Evolutionary conservation across 2,797 vertebrate genomes (phyloP), one percentile per base, ranked within the genome.

Genomic region (Poecilia wingei): DNA sequence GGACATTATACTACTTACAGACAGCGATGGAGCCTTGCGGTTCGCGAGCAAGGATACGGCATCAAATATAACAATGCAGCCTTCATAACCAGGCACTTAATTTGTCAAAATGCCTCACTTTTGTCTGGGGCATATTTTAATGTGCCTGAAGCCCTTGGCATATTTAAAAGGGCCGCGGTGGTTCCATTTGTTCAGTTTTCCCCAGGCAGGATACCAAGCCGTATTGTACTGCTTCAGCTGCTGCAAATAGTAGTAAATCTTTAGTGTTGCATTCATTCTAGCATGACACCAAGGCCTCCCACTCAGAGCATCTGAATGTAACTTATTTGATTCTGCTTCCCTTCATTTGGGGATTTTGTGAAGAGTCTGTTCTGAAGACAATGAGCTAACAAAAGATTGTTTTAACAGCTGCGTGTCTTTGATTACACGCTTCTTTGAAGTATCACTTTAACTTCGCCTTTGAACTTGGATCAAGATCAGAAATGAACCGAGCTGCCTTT

Each of bases 321-420:
- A 94, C 94, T 93, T 94, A 94, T 95, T 95, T 93, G 90, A 94
- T 93, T 94, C 89, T 86, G 92, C 93, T 94, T 94, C 91, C 94
- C 91, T 91, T 92, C 86, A 93, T 95, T 95, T 92, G 93, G 89
- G 92, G 92, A 96, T 97, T 97, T 95, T 95, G 96, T 96, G 96
- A 97, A 97, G 96, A 97, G 97, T 96, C 96, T 94, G 95, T 95
- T 96, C 96, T 96, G 96, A 97, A 98, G 98, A 98, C 98, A 98
- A 97, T 98, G 98, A 97, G 96, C 96, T 95, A 97, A 98, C 98
- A 98, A 97, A 98, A 97, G 97, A 97, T 97, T 99, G 98, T 99
- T 99, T 99, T 99, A 98, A 99, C 98, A 99, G 98, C 98, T 99
- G 98, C 97, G 94, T 95, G 97, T 98, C 97, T 99, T 98, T 99